A percentile compares a stretch with the other conserved stretches of the same genome.
phyloP scores from a whole-genome alignment of 2,888 invertebrate genomes.

The Tryphoninae sp. region DNA sequence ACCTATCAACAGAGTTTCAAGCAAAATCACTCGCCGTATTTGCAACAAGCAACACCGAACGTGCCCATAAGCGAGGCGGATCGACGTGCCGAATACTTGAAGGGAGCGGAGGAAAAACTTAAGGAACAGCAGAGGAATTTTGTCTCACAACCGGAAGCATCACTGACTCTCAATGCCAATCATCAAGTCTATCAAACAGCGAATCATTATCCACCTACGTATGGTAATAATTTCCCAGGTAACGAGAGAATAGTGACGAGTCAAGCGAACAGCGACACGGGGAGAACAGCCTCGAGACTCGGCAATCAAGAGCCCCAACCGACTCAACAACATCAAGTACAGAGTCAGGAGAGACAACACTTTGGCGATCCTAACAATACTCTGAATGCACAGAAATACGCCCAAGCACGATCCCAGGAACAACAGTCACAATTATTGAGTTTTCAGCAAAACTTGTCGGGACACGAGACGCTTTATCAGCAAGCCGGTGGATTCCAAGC shows the following conservation, averaged over 20 bases:
- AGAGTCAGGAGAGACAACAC: conserved; percentile 70
- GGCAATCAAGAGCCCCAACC: conserved; percentile 66
- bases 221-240: conserved; percentile 73
- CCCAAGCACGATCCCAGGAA: conserved; percentile 73
- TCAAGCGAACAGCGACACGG: conserved; percentile 67
- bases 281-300: conserved; percentile 68
- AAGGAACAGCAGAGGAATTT: conserved; percentile 71
- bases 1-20: conserved; percentile 72
- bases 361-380: conserved; percentile 71
- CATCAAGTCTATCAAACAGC: conserved; percentile 75
- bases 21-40: conserved; percentile 68
- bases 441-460: conserved; percentile 76
- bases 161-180: conserved; percentile 70
- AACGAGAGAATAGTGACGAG: conserved; percentile 57
- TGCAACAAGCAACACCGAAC: conserved; percentile 66
- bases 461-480: conserved; percentile 77
- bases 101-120: conserved; percentile 68
- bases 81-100: conserved; percentile 72
- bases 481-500: conserved; percentile 75
- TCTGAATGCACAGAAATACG: conserved; percentile 71
- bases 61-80: conserved; percentile 68
- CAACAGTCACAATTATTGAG: conserved; percentile 73
- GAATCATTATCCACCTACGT: conserved; percentile 74
- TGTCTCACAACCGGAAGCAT: conserved; percentile 67
- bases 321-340: conserved; percentile 65